Evolutionary conservation across 2,113 vertebrate species (phyloP).

Genomic region (Halichoeres trimaculatus): DNA sequence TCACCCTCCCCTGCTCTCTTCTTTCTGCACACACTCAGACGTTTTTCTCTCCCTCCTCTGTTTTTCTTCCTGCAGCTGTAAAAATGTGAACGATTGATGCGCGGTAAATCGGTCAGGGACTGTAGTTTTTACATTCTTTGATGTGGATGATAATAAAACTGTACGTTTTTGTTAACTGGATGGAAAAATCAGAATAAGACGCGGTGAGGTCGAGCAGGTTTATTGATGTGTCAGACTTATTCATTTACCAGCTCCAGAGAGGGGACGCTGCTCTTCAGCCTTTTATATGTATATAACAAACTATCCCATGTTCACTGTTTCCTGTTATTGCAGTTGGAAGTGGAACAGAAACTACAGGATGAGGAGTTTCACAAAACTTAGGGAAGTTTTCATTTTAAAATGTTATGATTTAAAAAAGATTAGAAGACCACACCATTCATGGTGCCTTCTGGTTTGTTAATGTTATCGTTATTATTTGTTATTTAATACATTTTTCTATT

Average conservation of each 20-base stretch:
- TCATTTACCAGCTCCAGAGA: not conserved
- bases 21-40: conserved; percentile 22
- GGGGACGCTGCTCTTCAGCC: too few species aligned
- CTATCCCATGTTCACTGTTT: too few species aligned
- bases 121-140: not conserved
- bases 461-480: too few species aligned
- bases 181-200: not conserved
- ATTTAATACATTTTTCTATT: too few species aligned
- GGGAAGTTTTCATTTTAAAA: too few species aligned
- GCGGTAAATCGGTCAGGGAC: conserved; percentile 5
- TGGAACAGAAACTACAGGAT: too few species aligned
- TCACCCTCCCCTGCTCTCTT: conserved; percentile 17
- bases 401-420: too few species aligned
- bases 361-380: too few species aligned
- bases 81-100: conserved; percentile 18
- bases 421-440: too few species aligned
- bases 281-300: not conserved
- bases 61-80: conserved; percentile 34
- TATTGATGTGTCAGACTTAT: not conserved
- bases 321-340: too few species aligned
- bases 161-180: not conserved
- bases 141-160: not conserved
- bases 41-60: conserved; percentile 7
- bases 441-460: too few species aligned
- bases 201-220: not conserved